Conservation (phyloP, 1,140 invertebrate genomes). For the Lanistes nyassanus region DNA sequence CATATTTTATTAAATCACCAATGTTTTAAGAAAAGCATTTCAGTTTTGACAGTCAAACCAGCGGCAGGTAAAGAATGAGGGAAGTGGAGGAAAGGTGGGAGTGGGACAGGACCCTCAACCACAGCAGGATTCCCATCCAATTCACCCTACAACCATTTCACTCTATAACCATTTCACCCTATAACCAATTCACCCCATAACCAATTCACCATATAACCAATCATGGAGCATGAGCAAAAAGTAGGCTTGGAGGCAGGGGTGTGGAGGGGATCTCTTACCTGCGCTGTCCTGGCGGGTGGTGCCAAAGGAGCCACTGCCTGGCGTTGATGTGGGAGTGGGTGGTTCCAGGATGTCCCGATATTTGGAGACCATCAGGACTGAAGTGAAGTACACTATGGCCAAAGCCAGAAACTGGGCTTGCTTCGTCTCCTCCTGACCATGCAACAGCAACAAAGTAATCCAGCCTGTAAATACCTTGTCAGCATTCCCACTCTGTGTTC, state of each 20-base stretch:
- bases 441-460: background rate
- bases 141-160: too few species aligned
- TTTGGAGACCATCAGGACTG: constrained; percentile 99
- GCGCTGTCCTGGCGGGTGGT: constrained; percentile 43
- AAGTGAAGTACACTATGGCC: constrained; percentile 99
- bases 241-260: background rate
- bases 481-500: too few species aligned
- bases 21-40: too few species aligned
- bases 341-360: constrained; percentile 99
- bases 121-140: too few species aligned
- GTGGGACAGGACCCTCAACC: too few species aligned
- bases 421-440: constrained; percentile 95
- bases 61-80: too few species aligned
- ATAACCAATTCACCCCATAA: too few species aligned
- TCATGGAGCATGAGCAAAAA: background rate
- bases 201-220: too few species aligned
- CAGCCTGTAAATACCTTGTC: background rate
- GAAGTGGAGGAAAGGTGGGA: too few species aligned
- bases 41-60: too few species aligned
- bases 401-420: constrained; percentile 99
- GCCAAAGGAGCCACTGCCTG: constrained; percentile 41
- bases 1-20: too few species aligned
- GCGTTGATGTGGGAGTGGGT: constrained; percentile 58
- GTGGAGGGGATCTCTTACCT: constrained; percentile 25
- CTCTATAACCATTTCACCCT: too few species aligned